A percentile compares a stretch with the other conserved stretches of the same genome.
These are phyloP conservation scores for Sebastes matsubarae DNA, from an alignment of 2,797 vertebrate species.

Conservation along the genomic window DNA sequence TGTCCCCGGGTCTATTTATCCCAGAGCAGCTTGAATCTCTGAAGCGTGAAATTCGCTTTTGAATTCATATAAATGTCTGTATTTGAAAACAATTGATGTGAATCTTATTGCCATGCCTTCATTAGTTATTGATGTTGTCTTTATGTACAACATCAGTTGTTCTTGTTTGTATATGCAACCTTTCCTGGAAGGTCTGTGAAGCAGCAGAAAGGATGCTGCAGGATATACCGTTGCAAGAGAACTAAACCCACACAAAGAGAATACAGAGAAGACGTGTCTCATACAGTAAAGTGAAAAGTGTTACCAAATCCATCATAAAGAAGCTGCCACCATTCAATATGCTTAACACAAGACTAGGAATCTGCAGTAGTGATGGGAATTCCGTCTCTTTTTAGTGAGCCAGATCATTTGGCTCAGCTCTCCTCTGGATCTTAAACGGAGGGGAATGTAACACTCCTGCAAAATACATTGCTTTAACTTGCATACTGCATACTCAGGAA, in stretches of 20 bases:
- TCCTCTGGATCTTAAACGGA: too few relatives aligned
- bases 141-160: background rate
- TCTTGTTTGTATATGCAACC: background rate
- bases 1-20: background rate
- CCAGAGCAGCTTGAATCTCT: background rate
- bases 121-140: background rate
- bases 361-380: too few relatives aligned
- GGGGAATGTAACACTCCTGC: too few relatives aligned
- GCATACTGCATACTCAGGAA: too few relatives aligned
- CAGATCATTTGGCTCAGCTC: too few relatives aligned
- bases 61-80: background rate
- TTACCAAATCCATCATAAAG: too few relatives aligned
- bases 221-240: background rate
- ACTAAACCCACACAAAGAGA: background rate
- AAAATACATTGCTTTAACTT: too few relatives aligned
- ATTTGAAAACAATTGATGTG: background rate
- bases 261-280: background rate
- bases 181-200: background rate
- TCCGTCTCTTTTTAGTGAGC: rapidly evolving
- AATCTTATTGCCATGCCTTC: background rate
- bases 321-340: too few relatives aligned
- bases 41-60: background rate
- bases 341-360: too few relatives aligned
- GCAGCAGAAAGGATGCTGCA: background rate
- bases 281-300: background rate